Evolutionary conservation across 2,797 vertebrate species (phyloP).

Genomic region (Sardinella longiceps): DNA sequence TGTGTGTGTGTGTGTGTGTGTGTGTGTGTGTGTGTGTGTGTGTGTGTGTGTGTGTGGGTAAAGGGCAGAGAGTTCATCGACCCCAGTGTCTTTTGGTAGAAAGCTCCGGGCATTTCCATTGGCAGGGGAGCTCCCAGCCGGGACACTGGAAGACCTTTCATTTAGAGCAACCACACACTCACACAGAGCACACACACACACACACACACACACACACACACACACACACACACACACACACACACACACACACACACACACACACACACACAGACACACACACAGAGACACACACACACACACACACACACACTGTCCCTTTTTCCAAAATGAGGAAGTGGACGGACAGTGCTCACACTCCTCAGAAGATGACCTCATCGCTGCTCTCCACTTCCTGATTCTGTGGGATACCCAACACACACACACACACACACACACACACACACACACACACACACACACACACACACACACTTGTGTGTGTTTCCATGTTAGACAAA

Average conservation of each 20-base stretch:
- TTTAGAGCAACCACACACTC: too few relatives aligned
- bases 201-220: background rate
- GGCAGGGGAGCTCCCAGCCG: background rate
- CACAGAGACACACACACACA: background rate
- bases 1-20: slow-evolving; percentile 7
- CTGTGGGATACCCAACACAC: background rate
- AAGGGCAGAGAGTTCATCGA: background rate
- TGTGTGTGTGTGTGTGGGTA: background rate
- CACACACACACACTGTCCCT: background rate
- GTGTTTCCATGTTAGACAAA: background rate
- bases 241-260: background rate
- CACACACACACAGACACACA: background rate
- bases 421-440: too few relatives aligned
- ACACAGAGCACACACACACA: too few relatives aligned
- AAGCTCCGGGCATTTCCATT: background rate
- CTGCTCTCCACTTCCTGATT: background rate
- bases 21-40: slow-evolving; percentile 16
- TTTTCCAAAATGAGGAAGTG: background rate
- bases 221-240: background rate
- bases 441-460: too few relatives aligned
- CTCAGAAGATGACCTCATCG: background rate
- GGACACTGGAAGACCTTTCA: background rate
- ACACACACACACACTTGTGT: background rate
- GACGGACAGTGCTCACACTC: background rate
- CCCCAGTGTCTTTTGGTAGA: background rate